phyloP scores from a whole-genome alignment of 2,113 vertebrate species.

The Nibea coibor region DNA sequence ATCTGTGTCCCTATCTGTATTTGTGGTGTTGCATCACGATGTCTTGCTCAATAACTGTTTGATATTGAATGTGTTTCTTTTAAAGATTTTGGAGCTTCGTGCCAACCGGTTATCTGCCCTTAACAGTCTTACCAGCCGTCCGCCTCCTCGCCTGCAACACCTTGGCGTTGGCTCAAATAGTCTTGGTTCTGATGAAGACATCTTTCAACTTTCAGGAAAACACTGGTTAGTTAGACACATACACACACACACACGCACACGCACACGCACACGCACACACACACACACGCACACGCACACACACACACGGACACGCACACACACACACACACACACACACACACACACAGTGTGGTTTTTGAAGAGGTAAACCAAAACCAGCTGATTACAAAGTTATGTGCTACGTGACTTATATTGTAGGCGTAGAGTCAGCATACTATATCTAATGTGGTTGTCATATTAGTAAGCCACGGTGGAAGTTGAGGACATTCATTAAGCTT shows the following conservation, averaged over 20 bases:
- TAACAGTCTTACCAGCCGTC: conserved; percentile 72
- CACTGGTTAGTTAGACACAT: conserved; percentile 85
- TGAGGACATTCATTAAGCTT: neutral
- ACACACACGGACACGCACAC: neutral
- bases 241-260: neutral
- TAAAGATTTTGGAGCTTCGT: conserved; percentile 89
- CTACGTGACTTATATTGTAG: neutral
- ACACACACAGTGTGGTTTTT: conserved; percentile 6
- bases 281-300: neutral
- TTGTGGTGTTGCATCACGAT: too few species aligned
- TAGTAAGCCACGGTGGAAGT: neutral
- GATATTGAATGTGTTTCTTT: neutral
- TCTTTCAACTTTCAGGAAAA: conserved; percentile 71
- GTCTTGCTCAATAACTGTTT: neutral
- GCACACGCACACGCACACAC: neutral
- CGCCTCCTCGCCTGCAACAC: conserved; percentile 83
- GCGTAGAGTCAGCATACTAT: neutral
- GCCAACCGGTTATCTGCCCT: conserved; percentile 83
- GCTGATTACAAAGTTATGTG: neutral
- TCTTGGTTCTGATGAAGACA: conserved; percentile 74
- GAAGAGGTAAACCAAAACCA: conserved; percentile 15
- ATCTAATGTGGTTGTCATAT: neutral
- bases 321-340: neutral
- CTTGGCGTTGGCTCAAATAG: conserved; percentile 87
- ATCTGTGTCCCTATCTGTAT: too few species aligned